Conservation (phyloP, 2,888 invertebrate species). For the Stenolophus ochropezus region DNA sequence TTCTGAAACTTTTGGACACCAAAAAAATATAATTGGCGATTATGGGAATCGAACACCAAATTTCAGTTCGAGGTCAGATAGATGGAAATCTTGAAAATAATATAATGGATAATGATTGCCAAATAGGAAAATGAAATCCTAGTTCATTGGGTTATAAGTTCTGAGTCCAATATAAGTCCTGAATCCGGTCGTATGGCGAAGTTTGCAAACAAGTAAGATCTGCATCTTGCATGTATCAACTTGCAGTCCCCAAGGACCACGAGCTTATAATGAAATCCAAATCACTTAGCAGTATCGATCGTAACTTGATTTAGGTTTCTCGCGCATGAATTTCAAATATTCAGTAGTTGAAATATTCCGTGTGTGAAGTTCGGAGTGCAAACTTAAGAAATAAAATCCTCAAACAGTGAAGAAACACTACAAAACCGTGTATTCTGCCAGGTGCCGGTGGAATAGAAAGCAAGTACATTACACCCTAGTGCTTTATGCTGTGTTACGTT, state of each 20-base stretch:
- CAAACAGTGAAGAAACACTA: conserved; percentile 15
- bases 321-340: not conserved
- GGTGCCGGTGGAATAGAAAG: not conserved
- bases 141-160: too few relatives aligned
- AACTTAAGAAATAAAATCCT: conserved; percentile 3
- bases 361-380: not conserved
- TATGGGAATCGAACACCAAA: too few relatives aligned
- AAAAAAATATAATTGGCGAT: too few relatives aligned
- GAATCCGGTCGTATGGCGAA: not conserved
- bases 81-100: too few relatives aligned
- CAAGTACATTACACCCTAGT: not conserved
- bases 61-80: too few relatives aligned
- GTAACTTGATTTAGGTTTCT: not conserved
- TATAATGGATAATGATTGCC: too few relatives aligned
- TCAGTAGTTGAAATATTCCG: not conserved
- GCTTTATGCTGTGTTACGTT: conserved; percentile 17
- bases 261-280: not conserved
- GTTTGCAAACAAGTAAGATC: not conserved
- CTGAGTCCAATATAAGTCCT: not conserved
- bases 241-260: not conserved
- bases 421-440: conserved; percentile 17
- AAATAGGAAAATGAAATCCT: too few relatives aligned
- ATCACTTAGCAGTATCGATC: not conserved
- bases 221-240: not conserved
- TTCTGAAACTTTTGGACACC: too few relatives aligned